Evolutionary conservation across 2,888 invertebrate genomes (phyloP), one percentile per base, ranked within the genome.

Genomic region (Eupelmus urozonus): DNA sequence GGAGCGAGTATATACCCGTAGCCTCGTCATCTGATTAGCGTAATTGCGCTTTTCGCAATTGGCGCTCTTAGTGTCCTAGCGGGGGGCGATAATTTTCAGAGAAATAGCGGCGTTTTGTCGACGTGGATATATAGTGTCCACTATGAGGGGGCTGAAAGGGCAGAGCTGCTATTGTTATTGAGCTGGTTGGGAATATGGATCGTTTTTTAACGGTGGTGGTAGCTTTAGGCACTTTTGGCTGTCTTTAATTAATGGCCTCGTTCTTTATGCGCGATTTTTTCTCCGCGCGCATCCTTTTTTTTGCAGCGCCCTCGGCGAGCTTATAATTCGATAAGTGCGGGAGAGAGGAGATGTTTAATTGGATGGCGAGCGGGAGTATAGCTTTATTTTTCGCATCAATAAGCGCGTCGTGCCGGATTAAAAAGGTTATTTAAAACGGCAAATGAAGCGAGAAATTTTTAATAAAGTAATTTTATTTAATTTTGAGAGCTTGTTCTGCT

Each of bases 1-100:
- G 2, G 2, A 2, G 13, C 45, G 9, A 45, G 45, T n/a, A 40
- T 62, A n/a, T 27, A 42, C 29, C 20, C 9, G 55, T 65, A n/a
- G 51, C 29, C 66, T 40, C 73, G 65, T 66, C 74, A 66, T 57
- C 57, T 9, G 49, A 74, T 74, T 74, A 74, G 34, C n/a, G 57
- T 53, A 45, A 63, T 73, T 63, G 62, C 55, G 20, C 40, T 72
- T 63, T 62, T 63, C 34, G 49, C 59, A 45, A 45, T 59, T 51
- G 16, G 7, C 49, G 34, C 29, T 25, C 40, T 40, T 27, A 23
- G 70, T 45, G 27, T 9, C 20, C 2, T 42, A 13, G 49, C 7
- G 40, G 45, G 55, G 29, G 72, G 42, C 53, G 63, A 45, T 63
- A 55, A 73, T 63, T 73, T 45, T 40, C 16, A 55, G 62, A n/a